Evolutionary conservation across 2,888 invertebrate species (phyloP).

Genomic region (Drosophila nr. medialis): DNA sequence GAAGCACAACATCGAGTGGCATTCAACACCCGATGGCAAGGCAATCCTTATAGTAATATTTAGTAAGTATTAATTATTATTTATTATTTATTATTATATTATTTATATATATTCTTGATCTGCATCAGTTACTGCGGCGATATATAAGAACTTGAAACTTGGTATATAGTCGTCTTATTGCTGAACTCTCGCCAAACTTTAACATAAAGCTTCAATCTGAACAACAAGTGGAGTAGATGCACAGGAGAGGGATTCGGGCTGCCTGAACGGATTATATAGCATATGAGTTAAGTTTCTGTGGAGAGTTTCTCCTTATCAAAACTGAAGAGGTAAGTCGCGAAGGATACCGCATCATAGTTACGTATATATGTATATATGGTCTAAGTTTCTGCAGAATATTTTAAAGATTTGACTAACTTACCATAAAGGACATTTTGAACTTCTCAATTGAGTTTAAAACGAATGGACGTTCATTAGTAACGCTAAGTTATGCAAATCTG

Average conservation of each 20-base stretch:
- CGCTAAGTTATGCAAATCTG: conserved; percentile 30
- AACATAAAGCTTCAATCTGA: not conserved
- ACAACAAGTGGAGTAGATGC: not conserved
- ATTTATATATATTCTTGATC: not conserved
- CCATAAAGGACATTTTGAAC: fast-evolving
- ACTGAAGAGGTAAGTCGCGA: not conserved
- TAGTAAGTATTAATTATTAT: not conserved
- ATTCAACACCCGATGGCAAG: not conserved
- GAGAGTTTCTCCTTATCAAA: not conserved
- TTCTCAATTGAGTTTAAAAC: conserved; percentile 17
- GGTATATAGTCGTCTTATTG: not conserved
- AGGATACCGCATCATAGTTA: too few species aligned
- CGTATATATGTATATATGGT: not conserved
- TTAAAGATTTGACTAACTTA: not conserved
- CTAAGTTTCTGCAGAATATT: not conserved
- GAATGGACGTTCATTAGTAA: conserved; percentile 16
- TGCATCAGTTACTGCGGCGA: not conserved
- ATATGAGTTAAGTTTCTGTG: not conserved
- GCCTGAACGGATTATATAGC: not conserved
- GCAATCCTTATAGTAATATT: not conserved
- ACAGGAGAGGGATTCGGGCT: not conserved
- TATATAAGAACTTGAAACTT: not conserved
- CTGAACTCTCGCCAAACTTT: not conserved
- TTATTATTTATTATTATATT: too few species aligned
- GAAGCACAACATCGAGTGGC: not conserved